Conservation (phyloP, 2,113 vertebrate species). For the Solenodon paradoxus region DNA sequence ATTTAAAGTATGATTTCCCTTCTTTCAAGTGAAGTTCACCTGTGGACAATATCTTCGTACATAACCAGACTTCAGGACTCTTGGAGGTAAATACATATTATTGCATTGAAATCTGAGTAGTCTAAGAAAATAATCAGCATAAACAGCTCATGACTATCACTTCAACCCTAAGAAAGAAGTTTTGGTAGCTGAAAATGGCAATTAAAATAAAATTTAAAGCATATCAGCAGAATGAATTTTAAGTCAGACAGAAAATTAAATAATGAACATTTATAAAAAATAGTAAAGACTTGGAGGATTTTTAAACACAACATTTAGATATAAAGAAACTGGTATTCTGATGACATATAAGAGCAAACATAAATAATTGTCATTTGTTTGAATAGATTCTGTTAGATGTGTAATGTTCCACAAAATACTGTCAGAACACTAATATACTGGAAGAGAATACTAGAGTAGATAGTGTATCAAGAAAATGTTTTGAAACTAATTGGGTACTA, state of each 20-base stretch:
- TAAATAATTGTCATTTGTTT: neutral
- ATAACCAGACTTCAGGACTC: neutral
- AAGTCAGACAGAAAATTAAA: neutral
- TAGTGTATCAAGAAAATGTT: neutral
- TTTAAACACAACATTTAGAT: neutral
- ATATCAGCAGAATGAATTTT: conserved; percentile 35
- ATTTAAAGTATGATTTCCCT: neutral
- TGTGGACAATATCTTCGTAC: conserved; percentile 31
- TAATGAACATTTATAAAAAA: neutral
- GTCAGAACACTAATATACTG: neutral
- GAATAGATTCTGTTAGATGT: neutral
- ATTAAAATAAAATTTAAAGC: conserved; percentile 56
- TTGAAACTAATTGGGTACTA: neutral
- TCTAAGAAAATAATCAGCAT: conserved; percentile 59
- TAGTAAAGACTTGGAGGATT: neutral
- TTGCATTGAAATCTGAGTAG: conserved; percentile 41
- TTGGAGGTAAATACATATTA: conserved; percentile 67
- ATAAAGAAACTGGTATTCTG: neutral
- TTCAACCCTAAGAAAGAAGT: conserved; percentile 37
- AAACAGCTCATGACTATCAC: conserved; percentile 9
- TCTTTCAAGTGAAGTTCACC: neutral
- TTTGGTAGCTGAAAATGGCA: too few relatives aligned
- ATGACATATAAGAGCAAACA: neutral
- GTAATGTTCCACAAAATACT: neutral
- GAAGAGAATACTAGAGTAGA: neutral